Conservation (phyloP, 2,888 invertebrate species). For the Ectemnius lituratus region DNA sequence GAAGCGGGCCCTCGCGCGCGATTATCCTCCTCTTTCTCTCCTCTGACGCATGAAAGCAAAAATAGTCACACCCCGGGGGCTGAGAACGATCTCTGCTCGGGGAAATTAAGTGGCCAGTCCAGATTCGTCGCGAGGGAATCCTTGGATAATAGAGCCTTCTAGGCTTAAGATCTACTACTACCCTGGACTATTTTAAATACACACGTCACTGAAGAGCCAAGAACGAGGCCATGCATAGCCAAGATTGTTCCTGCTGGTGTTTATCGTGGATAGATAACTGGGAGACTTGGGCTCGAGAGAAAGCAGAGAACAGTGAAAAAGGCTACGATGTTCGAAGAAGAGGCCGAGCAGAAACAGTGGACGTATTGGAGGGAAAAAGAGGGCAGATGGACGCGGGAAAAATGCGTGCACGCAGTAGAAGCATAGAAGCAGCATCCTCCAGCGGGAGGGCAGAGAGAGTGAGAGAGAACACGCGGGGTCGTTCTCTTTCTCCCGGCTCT, state of each 20-base stretch:
- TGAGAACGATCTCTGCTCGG: background rate
- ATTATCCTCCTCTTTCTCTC: constrained; percentile 20
- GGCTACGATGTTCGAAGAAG: background rate
- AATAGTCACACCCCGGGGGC: constrained; percentile 6
- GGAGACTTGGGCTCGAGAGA: too few relatives aligned
- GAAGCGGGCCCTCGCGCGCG: constrained; percentile 33
- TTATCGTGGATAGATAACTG: constrained; percentile 11
- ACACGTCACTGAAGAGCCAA: background rate
- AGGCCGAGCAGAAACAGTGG: constrained; percentile 22
- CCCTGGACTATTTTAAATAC: background rate
- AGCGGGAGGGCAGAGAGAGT: too few relatives aligned
- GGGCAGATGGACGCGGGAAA: constrained; percentile 49
- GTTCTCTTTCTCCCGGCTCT: constrained; percentile 23
- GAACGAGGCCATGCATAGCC: constrained; percentile 17
- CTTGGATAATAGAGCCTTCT: too few relatives aligned
- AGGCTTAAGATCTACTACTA: background rate
- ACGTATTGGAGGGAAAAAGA: constrained; percentile 18
- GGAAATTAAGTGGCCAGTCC: background rate
- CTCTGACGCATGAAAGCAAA: constrained; percentile 31
- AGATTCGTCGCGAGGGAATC: background rate
- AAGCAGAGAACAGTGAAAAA: too few relatives aligned
- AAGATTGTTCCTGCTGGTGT: constrained; percentile 32
- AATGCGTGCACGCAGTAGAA: constrained; percentile 41
- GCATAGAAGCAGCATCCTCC: constrained; percentile 39
- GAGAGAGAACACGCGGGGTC: background rate